Conservation (phyloP, 2,113 vertebrate genomes). For the Sclerurus mexicanus region DNA sequence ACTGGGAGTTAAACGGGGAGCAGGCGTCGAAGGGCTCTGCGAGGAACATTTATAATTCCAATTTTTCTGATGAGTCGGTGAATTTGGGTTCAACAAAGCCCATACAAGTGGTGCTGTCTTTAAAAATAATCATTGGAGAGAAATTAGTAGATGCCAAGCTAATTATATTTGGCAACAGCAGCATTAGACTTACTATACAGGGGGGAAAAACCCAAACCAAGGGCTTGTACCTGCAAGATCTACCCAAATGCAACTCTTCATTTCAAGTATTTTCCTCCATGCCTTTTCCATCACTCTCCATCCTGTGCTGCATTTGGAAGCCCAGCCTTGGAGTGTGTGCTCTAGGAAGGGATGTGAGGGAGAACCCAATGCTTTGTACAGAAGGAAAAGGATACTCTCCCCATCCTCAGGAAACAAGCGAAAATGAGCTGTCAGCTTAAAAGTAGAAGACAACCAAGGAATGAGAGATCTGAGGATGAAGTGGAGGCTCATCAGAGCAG, state of each 20-base stretch:
- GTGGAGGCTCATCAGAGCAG: neutral
- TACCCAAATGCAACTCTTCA: neutral
- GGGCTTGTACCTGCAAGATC: neutral
- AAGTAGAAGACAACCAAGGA: neutral
- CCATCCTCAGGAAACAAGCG: neutral
- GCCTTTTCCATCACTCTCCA: neutral
- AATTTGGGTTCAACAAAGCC: neutral
- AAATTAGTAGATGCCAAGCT: neutral
- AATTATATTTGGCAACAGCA: neutral
- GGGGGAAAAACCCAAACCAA: neutral
- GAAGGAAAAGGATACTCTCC: neutral
- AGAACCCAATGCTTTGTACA: neutral
- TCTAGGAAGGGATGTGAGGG: neutral
- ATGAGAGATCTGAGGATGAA: neutral
- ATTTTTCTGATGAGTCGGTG: neutral
- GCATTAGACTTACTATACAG: neutral
- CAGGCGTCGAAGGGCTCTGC: neutral
- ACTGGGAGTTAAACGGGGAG: neutral
- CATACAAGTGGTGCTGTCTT: neutral
- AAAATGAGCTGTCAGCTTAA: neutral
- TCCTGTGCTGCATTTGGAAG: neutral
- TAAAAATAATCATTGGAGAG: neutral
- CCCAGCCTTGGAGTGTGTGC: fast-evolving
- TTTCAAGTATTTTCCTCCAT: neutral
- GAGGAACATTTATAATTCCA: neutral